phyloP scores from a whole-genome alignment of 2,888 invertebrate species.

The Drosophila paramelanica region DNA sequence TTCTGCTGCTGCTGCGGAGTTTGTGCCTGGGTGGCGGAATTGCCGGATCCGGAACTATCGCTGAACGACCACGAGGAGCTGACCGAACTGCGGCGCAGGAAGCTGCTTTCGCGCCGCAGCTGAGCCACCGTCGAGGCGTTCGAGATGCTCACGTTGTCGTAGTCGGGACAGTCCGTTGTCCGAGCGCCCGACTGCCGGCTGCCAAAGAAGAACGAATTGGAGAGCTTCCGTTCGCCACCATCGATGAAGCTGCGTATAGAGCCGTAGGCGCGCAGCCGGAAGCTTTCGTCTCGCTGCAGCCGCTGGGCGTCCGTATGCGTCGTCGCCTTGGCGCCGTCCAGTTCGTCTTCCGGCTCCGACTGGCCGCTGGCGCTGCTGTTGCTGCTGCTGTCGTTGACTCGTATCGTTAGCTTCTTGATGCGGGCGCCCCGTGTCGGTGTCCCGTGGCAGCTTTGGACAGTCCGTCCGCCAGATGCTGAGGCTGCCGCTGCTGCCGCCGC shows the following conservation, averaged over 20 bases:
- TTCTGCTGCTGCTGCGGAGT: constrained; percentile 18
- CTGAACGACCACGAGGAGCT: constrained; percentile 85
- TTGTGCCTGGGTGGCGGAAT: constrained; percentile 68
- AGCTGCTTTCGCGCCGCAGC: constrained; percentile 78
- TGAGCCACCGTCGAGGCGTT: constrained; percentile 71
- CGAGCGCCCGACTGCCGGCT: constrained; percentile 64
- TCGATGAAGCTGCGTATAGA: constrained; percentile 84
- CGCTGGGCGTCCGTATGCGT: constrained; percentile 20
- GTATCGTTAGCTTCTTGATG: constrained; percentile 83
- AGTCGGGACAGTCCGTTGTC: constrained; percentile 71
- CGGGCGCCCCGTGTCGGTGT: constrained; percentile 80
- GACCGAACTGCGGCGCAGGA: constrained; percentile 82
- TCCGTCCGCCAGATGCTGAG: constrained; percentile 42
- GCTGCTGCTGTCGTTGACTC: constrained; percentile 82
- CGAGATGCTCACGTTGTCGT: constrained; percentile 81
- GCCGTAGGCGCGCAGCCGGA: constrained; percentile 82
- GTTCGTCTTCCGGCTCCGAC: constrained; percentile 75
- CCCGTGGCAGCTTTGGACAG: constrained; percentile 84
- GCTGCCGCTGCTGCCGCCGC: background rate
- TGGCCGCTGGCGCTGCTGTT: constrained; percentile 60
- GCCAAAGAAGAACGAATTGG: constrained; percentile 83
- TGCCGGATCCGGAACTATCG: constrained; percentile 83
- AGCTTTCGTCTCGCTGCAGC: constrained; percentile 82
- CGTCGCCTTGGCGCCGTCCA: constrained; percentile 37
- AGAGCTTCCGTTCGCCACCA: constrained; percentile 81